Evolutionary conservation across 2,113 vertebrate genomes (phyloP).

Genomic region (Panurus biarmicus): DNA sequence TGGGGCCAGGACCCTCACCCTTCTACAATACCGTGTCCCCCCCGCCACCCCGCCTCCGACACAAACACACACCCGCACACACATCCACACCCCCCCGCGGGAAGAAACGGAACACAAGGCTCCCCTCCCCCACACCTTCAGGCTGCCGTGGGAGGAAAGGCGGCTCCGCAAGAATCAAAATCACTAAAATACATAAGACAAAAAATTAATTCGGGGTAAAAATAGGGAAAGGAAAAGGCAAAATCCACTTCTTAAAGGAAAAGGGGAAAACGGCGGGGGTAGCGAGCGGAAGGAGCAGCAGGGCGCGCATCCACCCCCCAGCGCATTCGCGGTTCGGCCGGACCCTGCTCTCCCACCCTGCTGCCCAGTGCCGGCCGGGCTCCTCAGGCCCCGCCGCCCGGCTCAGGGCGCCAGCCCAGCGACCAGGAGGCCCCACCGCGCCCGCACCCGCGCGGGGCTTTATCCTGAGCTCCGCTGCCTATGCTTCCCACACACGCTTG

Average conservation of each 20-base stretch:
- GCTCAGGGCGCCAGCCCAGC: background rate
- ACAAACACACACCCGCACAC: background rate
- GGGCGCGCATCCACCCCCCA: background rate
- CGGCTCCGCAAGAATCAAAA: background rate
- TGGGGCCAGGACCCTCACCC: background rate
- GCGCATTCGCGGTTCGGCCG: background rate
- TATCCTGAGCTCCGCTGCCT: background rate
- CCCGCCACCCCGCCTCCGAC: background rate
- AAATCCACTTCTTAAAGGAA: background rate
- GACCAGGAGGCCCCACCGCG: background rate
- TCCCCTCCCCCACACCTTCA: conserved; percentile 41
- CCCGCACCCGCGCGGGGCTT: background rate
- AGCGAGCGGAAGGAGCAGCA: background rate
- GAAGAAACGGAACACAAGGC: background rate
- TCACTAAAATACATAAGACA: background rate
- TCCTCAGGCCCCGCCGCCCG: background rate
- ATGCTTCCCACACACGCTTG: background rate
- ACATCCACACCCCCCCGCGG: background rate
- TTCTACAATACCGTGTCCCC: background rate
- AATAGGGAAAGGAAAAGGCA: background rate
- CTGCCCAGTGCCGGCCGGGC: background rate
- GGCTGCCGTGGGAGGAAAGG: background rate
- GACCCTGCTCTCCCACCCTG: background rate
- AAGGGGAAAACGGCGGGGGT: background rate
- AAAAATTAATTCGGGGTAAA: background rate